Percentiles rank a stretch among this genome's conserved stretches.
These are phyloP conservation scores for Lasiurus borealis DNA, from an alignment of 2,113 vertebrate genomes.

Conservation along the genomic window DNA sequence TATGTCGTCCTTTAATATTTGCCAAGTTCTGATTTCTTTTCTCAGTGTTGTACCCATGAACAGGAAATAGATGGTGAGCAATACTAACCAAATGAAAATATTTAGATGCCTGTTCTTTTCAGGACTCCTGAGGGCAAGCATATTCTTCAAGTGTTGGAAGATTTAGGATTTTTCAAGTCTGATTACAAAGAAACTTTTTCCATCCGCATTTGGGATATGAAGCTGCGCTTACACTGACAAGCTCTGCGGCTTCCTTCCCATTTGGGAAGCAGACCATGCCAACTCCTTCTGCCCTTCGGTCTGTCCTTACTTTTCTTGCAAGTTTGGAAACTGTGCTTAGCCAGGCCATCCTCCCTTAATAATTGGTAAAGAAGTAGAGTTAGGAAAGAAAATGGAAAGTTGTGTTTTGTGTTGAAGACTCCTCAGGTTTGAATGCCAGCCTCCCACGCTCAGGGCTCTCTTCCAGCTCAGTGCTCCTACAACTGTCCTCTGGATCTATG, in stretches of 20 bases:
- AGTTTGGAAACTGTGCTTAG: conserved; percentile 3
- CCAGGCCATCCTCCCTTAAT: neutral
- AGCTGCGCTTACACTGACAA: neutral
- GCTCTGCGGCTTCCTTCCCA: neutral
- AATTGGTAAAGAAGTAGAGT: neutral
- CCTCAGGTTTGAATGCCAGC: neutral
- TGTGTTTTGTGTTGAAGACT: neutral
- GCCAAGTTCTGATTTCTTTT: conserved; percentile 19
- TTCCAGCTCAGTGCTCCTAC: neutral
- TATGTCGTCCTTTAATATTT: conserved; percentile 5
- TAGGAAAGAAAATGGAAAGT: neutral
- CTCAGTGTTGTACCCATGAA: neutral
- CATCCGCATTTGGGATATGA: neutral
- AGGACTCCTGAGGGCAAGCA: neutral
- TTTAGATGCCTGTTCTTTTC: neutral
- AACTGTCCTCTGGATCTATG: neutral
- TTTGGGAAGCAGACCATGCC: neutral
- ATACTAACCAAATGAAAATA: neutral
- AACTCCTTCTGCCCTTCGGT: neutral
- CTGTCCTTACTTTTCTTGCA: neutral
- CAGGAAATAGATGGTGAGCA: conserved; percentile 20
- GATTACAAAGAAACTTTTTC: neutral
- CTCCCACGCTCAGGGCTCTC: neutral
- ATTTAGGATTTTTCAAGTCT: neutral
- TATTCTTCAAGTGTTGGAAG: neutral